Evolutionary conservation across 2,113 vertebrate species (phyloP).

Genomic region (Peromyscus polionotus): DNA sequence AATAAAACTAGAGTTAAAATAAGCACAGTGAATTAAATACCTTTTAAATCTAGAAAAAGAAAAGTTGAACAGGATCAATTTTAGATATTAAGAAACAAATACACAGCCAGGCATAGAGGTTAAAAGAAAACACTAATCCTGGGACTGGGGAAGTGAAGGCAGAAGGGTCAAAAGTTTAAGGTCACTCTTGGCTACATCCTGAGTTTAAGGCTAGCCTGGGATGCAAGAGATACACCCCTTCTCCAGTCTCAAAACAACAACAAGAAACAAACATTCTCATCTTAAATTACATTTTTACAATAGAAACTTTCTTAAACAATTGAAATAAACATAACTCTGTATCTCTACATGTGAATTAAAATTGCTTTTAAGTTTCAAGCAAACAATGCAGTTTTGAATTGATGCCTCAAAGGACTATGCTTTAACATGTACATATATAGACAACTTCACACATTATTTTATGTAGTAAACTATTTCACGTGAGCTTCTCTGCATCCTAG

Average conservation of each 20-base stretch:
- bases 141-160: background rate
- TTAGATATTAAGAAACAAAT: background rate
- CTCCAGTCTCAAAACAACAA: background rate
- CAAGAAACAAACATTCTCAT: background rate
- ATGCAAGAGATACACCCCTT: background rate
- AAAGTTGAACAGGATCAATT: background rate
- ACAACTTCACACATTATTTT: background rate
- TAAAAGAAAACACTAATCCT: background rate
- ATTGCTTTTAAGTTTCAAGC: background rate
- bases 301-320: background rate
- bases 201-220: background rate
- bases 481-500: background rate
- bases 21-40: background rate
- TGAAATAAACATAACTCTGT: background rate
- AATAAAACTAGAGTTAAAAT: background rate
- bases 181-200: background rate
- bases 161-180: no score
- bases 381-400: background rate
- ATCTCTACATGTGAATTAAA: background rate
- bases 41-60: slow-evolving; percentile 4
- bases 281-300: background rate
- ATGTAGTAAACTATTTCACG: background rate
- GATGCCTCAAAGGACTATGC: background rate
- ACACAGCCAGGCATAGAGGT: background rate
- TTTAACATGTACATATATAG: background rate